Percentiles rank a stretch among this genome's conserved stretches.
phyloP scores from a whole-genome alignment of 2,888 invertebrate genomes.

The Drosophila bunnanda region DNA sequence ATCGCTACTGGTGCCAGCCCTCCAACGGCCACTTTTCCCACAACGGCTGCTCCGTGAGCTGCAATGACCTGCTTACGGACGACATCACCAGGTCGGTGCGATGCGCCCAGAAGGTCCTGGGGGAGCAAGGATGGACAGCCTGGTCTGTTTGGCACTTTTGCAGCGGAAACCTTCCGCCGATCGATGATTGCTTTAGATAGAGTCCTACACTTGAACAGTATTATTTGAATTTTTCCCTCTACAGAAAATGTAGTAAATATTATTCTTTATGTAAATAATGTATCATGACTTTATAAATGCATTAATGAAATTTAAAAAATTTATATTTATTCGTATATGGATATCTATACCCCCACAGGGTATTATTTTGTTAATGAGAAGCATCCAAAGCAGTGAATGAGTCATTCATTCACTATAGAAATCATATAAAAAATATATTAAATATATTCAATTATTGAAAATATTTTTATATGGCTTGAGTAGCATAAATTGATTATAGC shows the following conservation, averaged over 20 bases:
- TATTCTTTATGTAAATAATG: too few species aligned
- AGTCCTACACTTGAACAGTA: neutral
- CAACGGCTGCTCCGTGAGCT: slow-evolving; percentile 70
- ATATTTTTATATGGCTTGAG: too few species aligned
- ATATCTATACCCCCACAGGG: too few species aligned
- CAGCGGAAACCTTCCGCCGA: slow-evolving; percentile 57
- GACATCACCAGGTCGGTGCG: slow-evolving; percentile 65
- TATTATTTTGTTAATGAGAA: too few species aligned
- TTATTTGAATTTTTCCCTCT: neutral
- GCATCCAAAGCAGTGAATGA: too few species aligned
- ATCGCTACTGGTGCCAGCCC: slow-evolving; percentile 79
- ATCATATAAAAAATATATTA: too few species aligned
- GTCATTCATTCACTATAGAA: too few species aligned
- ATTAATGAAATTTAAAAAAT: too few species aligned
- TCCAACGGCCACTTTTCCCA: slow-evolving; percentile 51
- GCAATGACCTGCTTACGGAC: slow-evolving; percentile 65
- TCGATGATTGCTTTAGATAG: slow-evolving; percentile 62
- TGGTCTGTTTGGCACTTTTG: slow-evolving; percentile 75
- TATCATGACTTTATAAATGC: too few species aligned
- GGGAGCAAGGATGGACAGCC: slow-evolving; percentile 73
- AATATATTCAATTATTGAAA: too few species aligned
- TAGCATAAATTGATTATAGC: too few species aligned
- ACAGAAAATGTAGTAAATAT: too few species aligned
- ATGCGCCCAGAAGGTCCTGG: slow-evolving; percentile 70
- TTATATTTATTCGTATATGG: neutral